Evolutionary conservation across 2,113 vertebrate species (phyloP).

Genomic region (Oryzias javanicus): DNA sequence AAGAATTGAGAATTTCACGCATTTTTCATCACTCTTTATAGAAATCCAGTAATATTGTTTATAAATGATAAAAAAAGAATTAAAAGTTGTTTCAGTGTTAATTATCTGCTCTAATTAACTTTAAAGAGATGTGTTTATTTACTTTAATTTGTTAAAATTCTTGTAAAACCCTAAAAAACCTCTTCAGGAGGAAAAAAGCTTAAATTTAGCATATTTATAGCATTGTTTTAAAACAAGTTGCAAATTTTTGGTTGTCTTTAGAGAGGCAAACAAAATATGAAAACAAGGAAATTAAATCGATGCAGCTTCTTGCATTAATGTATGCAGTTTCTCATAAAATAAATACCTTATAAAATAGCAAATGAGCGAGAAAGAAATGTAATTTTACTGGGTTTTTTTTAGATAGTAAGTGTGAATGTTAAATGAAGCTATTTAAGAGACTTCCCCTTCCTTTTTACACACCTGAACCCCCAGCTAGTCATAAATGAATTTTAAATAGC

Average conservation of each 20-base stretch:
- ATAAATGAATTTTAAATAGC: slow-evolving; percentile 18
- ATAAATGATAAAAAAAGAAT: too few relatives aligned
- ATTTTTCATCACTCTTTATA: too few relatives aligned
- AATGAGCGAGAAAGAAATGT: background rate
- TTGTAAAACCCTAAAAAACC: slow-evolving; percentile 5
- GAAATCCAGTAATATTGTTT: too few relatives aligned
- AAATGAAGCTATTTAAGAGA: slow-evolving; percentile 5
- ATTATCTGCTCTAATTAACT: slow-evolving; percentile 37
- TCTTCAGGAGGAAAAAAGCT: background rate
- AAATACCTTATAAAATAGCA: background rate
- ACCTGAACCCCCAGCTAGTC: slow-evolving; percentile 29
- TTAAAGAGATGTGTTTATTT: slow-evolving; percentile 4
- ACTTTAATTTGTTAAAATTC: slow-evolving; percentile 4
- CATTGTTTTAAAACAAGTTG: background rate
- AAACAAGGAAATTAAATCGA: too few relatives aligned
- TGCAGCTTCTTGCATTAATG: too few relatives aligned
- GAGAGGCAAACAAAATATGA: too few relatives aligned
- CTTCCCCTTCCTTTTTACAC: slow-evolving; percentile 23
- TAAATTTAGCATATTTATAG: background rate
- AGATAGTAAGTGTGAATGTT: background rate
- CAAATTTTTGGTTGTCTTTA: slow-evolving; percentile 40
- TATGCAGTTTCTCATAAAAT: too few relatives aligned
- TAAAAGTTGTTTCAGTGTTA: slow-evolving; percentile 17
- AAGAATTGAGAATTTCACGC: too few relatives aligned
- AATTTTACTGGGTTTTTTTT: slow-evolving; percentile 6